phyloP scores from a whole-genome alignment of 2,797 vertebrate species.

The Tragelaphus oryx region DNA sequence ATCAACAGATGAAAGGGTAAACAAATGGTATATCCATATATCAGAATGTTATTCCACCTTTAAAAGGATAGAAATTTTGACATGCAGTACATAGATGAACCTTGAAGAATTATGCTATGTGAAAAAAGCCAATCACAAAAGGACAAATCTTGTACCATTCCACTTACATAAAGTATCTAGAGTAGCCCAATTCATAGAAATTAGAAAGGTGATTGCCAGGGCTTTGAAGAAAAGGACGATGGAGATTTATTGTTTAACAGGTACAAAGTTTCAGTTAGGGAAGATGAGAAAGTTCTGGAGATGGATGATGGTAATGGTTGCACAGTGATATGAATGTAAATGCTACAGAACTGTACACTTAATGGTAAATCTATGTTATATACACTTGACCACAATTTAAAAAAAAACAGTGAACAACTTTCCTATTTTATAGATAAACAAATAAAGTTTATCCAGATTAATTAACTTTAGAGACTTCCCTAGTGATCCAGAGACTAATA shows the following conservation, averaged over 20 bases:
- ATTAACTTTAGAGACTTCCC: neutral
- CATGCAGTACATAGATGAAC: neutral
- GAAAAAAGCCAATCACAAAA: neutral
- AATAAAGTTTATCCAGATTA: neutral
- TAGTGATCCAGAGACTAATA: neutral
- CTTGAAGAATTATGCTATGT: neutral
- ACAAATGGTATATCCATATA: neutral
- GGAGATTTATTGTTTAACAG: neutral
- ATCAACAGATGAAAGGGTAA: neutral
- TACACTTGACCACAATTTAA: neutral
- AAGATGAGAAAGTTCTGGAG: neutral
- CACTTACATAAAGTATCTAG: neutral
- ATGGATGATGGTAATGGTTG: neutral
- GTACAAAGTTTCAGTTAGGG: neutral
- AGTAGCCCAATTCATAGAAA: neutral
- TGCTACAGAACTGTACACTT: neutral
- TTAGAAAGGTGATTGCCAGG: neutral
- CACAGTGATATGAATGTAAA: neutral
- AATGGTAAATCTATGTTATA: neutral
- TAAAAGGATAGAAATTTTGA: neutral
- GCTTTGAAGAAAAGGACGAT: neutral
- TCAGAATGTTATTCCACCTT: neutral
- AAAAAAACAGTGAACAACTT: neutral
- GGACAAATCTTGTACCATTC: neutral
- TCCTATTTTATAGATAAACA: conserved; percentile 16